Conservation (phyloP, 1,140 invertebrate species). For the Zophobas morio region DNA sequence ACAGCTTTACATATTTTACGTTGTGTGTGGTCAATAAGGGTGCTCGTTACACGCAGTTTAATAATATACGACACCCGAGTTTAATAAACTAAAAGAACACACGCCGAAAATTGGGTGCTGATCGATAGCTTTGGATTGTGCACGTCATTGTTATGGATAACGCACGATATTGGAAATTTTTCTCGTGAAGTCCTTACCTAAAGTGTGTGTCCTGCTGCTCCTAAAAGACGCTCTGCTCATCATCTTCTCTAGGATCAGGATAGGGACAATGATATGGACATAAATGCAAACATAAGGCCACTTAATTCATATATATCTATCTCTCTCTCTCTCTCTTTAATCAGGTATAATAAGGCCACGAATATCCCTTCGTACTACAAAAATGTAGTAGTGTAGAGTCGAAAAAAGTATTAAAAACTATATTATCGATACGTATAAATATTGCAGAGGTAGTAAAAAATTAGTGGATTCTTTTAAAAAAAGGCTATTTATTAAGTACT, state of each 20-base stretch:
- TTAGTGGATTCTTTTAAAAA: conserved; percentile 36
- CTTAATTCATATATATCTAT: conserved; percentile 46
- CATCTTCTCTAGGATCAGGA: conserved; percentile 49
- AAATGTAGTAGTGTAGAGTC: conserved; percentile 25
- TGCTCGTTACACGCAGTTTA: too few relatives aligned
- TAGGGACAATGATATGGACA: conserved; percentile 49
- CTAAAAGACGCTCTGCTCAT: conserved; percentile 61
- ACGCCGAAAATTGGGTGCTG: too few relatives aligned
- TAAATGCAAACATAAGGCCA: conserved; percentile 60
- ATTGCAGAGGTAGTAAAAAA: conserved; percentile 56
- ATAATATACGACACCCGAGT: too few relatives aligned
- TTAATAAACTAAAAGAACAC: too few relatives aligned
- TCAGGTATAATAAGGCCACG: conserved; percentile 62
- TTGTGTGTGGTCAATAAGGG: too few relatives aligned
- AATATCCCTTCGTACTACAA: conserved; percentile 39
- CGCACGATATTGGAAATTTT: conserved; percentile 1
- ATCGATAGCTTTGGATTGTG: too few relatives aligned
- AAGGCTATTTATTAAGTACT: conserved; percentile 37
- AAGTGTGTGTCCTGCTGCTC: conserved; percentile 58
- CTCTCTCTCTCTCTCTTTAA: conserved; percentile 28
- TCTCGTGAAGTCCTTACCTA: conserved; percentile 48
- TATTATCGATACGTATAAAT: conserved; percentile 53
- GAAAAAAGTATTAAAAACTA: conserved; percentile 49
- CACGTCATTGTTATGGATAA: background rate
- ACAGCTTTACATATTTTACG: too few relatives aligned